Evolutionary conservation across 2,797 vertebrate species (phyloP).

Genomic region (Lepus townsendii): DNA sequence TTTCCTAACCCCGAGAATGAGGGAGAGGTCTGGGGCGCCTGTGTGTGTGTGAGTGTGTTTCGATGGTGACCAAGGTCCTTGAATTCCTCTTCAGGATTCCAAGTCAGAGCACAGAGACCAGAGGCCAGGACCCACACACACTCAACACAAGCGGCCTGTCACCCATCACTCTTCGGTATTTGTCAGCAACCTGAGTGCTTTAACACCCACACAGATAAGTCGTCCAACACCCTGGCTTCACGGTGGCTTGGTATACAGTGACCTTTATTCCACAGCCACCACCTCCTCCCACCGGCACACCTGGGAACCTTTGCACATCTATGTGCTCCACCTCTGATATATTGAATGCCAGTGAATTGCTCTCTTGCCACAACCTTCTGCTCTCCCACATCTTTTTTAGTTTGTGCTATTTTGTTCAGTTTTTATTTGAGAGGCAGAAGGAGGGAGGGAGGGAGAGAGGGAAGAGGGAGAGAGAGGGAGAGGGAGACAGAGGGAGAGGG

Average conservation of each 20-base stretch:
- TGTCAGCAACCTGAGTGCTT: background rate
- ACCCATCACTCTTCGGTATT: background rate
- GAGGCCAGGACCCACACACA: background rate
- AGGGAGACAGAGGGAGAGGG: too few relatives aligned
- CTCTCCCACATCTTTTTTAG: background rate
- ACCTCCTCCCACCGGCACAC: conserved; percentile 53
- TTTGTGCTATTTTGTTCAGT: too few relatives aligned
- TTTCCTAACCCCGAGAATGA: conserved; percentile 4
- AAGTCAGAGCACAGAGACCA: background rate
- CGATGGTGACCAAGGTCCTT: background rate
- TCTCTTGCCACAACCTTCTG: conserved; percentile 28
- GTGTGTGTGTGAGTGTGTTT: too few relatives aligned
- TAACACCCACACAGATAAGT: background rate
- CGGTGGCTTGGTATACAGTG: background rate
- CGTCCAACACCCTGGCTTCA: background rate
- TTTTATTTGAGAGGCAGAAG: too few relatives aligned
- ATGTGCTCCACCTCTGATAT: conserved; percentile 41
- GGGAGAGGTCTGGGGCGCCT: background rate
- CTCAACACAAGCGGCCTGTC: background rate
- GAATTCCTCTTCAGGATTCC: background rate
- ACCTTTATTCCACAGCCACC: conserved; percentile 54
- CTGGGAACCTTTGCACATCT: conserved; percentile 63
- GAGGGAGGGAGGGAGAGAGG: too few relatives aligned
- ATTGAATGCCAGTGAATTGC: conserved; percentile 8
- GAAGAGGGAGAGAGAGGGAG: too few relatives aligned